Percentiles rank a stretch among this genome's conserved stretches.
These are phyloP conservation scores for Elmis aenea DNA, from an alignment of 2,888 invertebrate genomes.

Conservation along the genomic window DNA sequence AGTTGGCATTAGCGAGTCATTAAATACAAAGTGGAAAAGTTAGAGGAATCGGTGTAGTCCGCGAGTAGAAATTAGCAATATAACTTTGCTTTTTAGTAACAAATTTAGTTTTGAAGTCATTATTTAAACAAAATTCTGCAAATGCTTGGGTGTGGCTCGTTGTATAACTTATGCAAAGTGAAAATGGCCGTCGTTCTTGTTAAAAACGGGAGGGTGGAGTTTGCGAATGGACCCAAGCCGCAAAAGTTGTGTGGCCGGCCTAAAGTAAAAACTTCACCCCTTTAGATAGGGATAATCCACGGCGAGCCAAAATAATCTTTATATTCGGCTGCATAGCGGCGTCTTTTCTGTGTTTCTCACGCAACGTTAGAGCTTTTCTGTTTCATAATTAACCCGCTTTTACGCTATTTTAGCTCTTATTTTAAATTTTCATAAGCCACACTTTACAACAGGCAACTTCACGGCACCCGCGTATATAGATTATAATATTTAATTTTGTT, in stretches of 20 bases:
- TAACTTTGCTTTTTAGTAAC: slow-evolving; percentile 26
- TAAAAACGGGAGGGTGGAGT: slow-evolving; percentile 48
- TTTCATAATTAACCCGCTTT: slow-evolving; percentile 46
- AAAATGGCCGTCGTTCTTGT: slow-evolving; percentile 41
- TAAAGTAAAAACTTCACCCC: slow-evolving; percentile 46
- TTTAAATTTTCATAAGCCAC: slow-evolving; percentile 35
- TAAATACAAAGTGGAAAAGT: too few species aligned
- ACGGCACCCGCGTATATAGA: slow-evolving; percentile 33
- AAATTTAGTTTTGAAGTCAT: slow-evolving; percentile 23
- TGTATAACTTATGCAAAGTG: slow-evolving; percentile 46
- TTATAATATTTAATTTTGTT: slow-evolving; percentile 34
- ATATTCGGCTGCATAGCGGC: slow-evolving; percentile 34
- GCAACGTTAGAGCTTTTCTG: slow-evolving; percentile 41
- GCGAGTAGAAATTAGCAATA: too few species aligned
- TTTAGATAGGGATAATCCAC: slow-evolving; percentile 24
- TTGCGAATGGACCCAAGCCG: slow-evolving; percentile 43
- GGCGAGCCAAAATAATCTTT: slow-evolving; percentile 37
- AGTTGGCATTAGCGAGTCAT: slow-evolving; percentile 2
- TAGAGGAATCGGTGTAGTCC: too few species aligned
- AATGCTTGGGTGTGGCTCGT: slow-evolving; percentile 41
- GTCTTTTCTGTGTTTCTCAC: slow-evolving; percentile 35
- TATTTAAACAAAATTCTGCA: slow-evolving; percentile 26
- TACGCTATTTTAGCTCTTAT: slow-evolving; percentile 46
- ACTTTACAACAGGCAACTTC: slow-evolving; percentile 34
- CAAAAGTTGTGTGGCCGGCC: slow-evolving; percentile 48